A percentile compares a stretch with the other conserved stretches of the same genome.
Evolutionary conservation across 92 coral and sea anemone species (phyloP).

Genomic region (Zoanthus solanderi): DNA sequence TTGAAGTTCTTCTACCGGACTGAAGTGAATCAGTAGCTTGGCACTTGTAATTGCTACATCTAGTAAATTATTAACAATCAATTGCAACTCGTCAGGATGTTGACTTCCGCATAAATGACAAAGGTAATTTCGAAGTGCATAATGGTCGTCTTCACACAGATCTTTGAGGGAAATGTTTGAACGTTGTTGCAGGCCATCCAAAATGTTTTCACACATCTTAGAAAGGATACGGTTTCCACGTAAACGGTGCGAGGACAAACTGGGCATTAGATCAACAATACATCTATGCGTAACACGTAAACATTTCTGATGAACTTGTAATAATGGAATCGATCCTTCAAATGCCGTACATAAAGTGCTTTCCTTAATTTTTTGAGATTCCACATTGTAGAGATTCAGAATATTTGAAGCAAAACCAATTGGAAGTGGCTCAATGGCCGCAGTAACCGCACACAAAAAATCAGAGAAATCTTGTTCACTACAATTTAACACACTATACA

Average conservation of each 20-base stretch:
- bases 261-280: background rate
- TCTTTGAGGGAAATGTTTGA: conserved; percentile 10
- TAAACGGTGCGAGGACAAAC: background rate
- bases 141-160: conserved; percentile 1
- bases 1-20: background rate
- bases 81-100: background rate
- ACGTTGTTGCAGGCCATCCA: background rate
- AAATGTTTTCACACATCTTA: background rate
- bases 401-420: background rate
- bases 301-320: background rate
- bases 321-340: conserved; percentile 4
- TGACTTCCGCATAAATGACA: conserved; percentile 11
- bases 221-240: conserved; percentile 24
- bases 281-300: conserved; percentile 9
- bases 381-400: background rate
- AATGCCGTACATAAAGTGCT: conserved; percentile 3
- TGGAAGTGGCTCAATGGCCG: conserved; percentile 48
- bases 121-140: conserved; percentile 26
- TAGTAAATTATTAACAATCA: background rate
- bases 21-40: conserved; percentile 18
- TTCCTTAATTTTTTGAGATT: background rate
- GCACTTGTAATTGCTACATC: conserved; percentile 18
- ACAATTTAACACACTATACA: conserved; percentile 1
- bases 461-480: conserved; percentile 19
- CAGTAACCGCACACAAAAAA: conserved; percentile 47